Evolutionary conservation across 64 coral and sea anemone species (phyloP), one percentile per base, ranked within the genome.

Genomic region (Trachythela sp.): DNA sequence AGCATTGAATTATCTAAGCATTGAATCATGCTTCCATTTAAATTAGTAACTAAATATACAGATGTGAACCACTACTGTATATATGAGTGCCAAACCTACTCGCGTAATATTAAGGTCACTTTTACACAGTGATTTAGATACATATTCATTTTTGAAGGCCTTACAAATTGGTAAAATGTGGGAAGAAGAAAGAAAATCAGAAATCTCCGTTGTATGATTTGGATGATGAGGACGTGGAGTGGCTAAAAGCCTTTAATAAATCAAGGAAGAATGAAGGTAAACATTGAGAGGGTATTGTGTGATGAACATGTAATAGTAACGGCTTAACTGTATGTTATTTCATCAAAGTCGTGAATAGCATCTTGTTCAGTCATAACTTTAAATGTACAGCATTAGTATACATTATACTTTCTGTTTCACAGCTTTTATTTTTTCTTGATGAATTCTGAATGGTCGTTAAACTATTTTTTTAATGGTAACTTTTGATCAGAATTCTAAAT

Each of bases 191-290:
- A 89, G 41, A 87, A 91, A 39, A 72, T 84, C 1, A 93, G 94
- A 72, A 91, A 93, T 37, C 67, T 99, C 26, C 87, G 84, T 34
- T 87, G 88, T 54, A 94, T 94, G 91, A 80, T 30, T 39, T 80
- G 75, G 75, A 80, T 80, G 75, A 80, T 80, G 75, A 80, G 31
- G 96, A 99, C 56, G 91, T 95, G 31, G 96, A 99, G 54, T 99
- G 96, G 96, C 87, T 99, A 0, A 91, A 70, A 34, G 83, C 88
- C 7, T 94, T 99, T 13, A 99, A 99, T 70, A 92, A 80, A 20
- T 95, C 89, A 75, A 89, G 93, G 29, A 70, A 86, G 18, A 91
- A 93, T 51, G 95, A 92, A 87, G 96, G 93, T 92, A 22, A 91
- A 27, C 0, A 77, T 43, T 34, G 39, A n/a, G 56, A 18, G 8